Percentiles rank a stretch among this genome's conserved stretches.
Evolutionary conservation across 2,113 vertebrate species (phyloP).

Genomic region (Malaclemys terrapin): DNA sequence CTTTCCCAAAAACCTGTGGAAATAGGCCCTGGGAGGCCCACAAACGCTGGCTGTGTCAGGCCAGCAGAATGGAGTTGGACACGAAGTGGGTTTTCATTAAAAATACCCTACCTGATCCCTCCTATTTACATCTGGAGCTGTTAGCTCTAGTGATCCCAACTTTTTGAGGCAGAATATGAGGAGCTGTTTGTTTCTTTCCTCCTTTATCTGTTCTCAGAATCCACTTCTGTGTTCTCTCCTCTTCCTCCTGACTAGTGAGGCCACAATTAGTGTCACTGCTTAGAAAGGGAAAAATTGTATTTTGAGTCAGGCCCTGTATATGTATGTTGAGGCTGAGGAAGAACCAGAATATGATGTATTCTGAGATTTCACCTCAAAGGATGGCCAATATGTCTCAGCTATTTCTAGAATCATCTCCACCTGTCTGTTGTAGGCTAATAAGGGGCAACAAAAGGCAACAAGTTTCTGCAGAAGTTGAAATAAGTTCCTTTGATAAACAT

Average conservation of each 20-base stretch:
- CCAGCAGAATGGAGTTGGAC: background rate
- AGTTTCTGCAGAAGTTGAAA: background rate
- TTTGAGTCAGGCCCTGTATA: background rate
- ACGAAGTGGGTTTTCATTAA: background rate
- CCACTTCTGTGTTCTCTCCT: background rate
- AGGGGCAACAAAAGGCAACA: rapidly evolving
- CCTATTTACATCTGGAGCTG: background rate
- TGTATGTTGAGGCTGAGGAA: background rate
- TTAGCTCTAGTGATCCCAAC: background rate
- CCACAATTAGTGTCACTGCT: background rate
- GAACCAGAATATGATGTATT: background rate
- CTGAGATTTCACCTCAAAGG: background rate
- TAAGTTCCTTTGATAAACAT: rapidly evolving
- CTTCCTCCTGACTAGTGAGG: background rate
- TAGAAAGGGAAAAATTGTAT: background rate
- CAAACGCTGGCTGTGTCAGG: too few species aligned
- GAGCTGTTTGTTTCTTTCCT: background rate
- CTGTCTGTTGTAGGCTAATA: background rate
- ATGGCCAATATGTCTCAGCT: rapidly evolving
- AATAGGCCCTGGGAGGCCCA: background rate
- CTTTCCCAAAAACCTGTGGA: background rate
- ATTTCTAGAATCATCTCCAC: rapidly evolving
- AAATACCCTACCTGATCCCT: background rate
- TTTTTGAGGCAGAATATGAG: background rate
- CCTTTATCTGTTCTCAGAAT: background rate